Evolutionary conservation across 2,888 invertebrate species (phyloP).

Genomic region (Epistrophella euchroma): DNA sequence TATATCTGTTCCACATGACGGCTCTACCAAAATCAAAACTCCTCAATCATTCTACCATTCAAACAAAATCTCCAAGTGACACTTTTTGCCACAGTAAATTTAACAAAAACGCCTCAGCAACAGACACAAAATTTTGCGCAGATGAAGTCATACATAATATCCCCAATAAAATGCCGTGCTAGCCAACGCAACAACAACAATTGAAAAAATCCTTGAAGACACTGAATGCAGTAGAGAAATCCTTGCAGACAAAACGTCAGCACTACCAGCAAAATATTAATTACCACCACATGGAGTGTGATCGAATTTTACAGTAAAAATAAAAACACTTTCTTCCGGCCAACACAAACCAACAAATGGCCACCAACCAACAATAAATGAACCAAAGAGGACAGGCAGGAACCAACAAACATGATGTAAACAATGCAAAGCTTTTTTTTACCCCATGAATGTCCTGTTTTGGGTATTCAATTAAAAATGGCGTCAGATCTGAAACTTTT

Average conservation of each 20-base stretch:
- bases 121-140: slow-evolving; percentile 67
- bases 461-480: slow-evolving; percentile 35
- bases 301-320: slow-evolving; percentile 11
- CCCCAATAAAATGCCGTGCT: not conserved
- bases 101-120: slow-evolving; percentile 22
- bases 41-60: not conserved
- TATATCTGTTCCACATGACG: not conserved
- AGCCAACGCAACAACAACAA: slow-evolving; percentile 26
- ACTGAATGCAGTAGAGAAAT: slow-evolving; percentile 56
- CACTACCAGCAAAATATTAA: slow-evolving; percentile 18
- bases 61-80: slow-evolving; percentile 1
- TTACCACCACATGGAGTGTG: slow-evolving; percentile 59
- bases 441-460: slow-evolving; percentile 17
- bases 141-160: slow-evolving; percentile 60
- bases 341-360: slow-evolving; percentile 26
- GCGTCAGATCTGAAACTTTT: slow-evolving; percentile 18
- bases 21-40: not conserved
- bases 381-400: not conserved
- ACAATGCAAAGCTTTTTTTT: slow-evolving; percentile 48
- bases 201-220: slow-evolving; percentile 55
- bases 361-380: slow-evolving; percentile 11
- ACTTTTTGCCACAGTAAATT: slow-evolving; percentile 5
- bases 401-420: slow-evolving; percentile 50
- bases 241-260: slow-evolving; percentile 46
- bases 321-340: not conserved